phyloP scores from a whole-genome alignment of 2,888 invertebrate species.

The Antheraea yamamai region DNA sequence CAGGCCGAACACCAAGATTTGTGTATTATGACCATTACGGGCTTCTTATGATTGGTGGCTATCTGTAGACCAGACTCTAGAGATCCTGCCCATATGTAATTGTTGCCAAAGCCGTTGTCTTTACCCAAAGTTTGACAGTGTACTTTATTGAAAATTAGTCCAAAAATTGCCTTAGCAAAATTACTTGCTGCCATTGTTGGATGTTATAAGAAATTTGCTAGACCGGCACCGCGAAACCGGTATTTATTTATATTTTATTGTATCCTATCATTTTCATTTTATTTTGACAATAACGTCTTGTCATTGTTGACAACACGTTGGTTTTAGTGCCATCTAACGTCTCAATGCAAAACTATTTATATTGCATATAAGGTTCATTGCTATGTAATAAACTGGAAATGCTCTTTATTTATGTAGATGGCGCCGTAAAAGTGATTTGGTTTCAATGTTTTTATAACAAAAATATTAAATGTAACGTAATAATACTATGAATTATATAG shows the following conservation, averaged over 20 bases:
- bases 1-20: conserved; percentile 86
- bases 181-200: conserved; percentile 55
- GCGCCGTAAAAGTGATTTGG: not conserved
- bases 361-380: not conserved
- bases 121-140: conserved; percentile 52
- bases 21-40: conserved; percentile 85
- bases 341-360: not conserved
- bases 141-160: conserved; percentile 52
- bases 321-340: conserved; percentile 34
- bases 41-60: conserved; percentile 75
- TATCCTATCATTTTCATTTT: conserved; percentile 35
- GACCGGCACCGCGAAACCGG: conserved; percentile 28
- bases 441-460: not conserved
- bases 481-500: not conserved
- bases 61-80: conserved; percentile 69
- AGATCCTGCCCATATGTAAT: conserved; percentile 74
- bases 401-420: conserved; percentile 2
- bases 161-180: conserved; percentile 56
- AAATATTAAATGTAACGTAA: not conserved
- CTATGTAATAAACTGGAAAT: not conserved
- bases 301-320: conserved; percentile 26
- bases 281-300: conserved; percentile 44
- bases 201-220: conserved; percentile 19
- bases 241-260: conserved; percentile 52
- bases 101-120: conserved; percentile 72